Conservation (phyloP, 2,113 vertebrate genomes). For the Meleagris gallopavo region DNA sequence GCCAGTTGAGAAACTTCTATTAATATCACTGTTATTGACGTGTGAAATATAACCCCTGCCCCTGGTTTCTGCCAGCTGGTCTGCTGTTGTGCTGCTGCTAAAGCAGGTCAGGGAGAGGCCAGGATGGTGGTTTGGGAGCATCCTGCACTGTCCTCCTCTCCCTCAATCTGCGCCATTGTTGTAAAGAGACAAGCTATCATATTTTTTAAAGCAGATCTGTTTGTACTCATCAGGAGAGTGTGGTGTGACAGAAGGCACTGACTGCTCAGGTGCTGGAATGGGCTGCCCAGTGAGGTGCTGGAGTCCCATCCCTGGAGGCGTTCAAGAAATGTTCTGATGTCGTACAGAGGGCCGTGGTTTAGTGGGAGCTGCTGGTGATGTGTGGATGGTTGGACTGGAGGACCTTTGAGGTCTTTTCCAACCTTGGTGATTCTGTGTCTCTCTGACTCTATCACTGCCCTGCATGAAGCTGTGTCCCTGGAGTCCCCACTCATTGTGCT, state of each 20-base stretch:
- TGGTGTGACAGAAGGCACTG: background rate
- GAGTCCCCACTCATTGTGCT: rapidly evolving
- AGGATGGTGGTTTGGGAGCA: background rate
- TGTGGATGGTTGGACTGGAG: too few relatives aligned
- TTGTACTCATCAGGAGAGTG: background rate
- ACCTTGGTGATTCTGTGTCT: too few relatives aligned
- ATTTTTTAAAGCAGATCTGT: rapidly evolving
- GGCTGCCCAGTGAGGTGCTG: too few relatives aligned
- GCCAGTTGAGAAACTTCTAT: background rate
- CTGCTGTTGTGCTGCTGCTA: background rate
- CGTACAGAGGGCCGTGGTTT: too few relatives aligned
- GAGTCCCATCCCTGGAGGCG: too few relatives aligned
- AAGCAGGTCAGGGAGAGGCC: background rate
- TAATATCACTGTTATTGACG: background rate
- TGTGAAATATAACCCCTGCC: background rate
- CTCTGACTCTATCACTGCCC: too few relatives aligned
- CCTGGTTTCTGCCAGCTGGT: background rate
- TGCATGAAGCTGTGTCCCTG: background rate
- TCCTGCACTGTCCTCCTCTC: background rate
- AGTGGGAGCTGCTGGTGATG: too few relatives aligned
- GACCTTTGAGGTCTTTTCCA: too few relatives aligned
- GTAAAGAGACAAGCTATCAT: rapidly evolving
- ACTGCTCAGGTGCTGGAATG: background rate
- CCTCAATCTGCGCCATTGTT: rapidly evolving
- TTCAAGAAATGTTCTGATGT: too few relatives aligned